Evolutionary conservation across 2,888 invertebrate genomes (phyloP), one percentile per base, ranked within the genome.

Genomic region (Pinctada fucata): DNA sequence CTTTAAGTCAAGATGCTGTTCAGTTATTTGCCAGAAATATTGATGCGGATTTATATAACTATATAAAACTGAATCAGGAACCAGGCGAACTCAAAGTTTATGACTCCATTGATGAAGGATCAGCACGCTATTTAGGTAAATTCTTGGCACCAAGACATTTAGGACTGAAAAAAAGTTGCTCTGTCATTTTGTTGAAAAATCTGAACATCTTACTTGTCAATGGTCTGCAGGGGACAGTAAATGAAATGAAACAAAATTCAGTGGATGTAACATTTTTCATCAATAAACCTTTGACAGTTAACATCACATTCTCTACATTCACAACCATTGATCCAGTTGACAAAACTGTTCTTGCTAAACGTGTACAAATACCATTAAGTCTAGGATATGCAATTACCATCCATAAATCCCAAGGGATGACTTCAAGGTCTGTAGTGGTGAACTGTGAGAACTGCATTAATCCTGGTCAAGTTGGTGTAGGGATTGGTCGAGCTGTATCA

Each of bases 111-210:
- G 74, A 80, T 77, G 74, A 71, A 52, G 72, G 69, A 3, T 67
- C 49, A n/a, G 16, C 68, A 51, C 51, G 69, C 13, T 76, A 73
- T 51, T 68, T 79, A 16, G 64, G 68, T 3, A 69, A 51, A 48
- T 58, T 70, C 2, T 48, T 66, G 48, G 70, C 70, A 13, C 70
- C 76, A 48, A 73, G 72, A 79, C 58, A 76, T 58, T 65, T 72
- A 47, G 79, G 67, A 51, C 31, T 75, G 50, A 79, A 79, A 73
- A 65, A 74, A 16, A 79, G 79, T 6, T 72, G 75, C 50, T 75
- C 79, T 48, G 82, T 84, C 2, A 81, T 81, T 49, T 69, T 84
- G n/a, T 48, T 82, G 16, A 76, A 76, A 68, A 82, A 84, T 67
- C 49, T 82, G 3, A 74, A 75, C 63, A 72, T 78, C 67, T 48